phyloP scores from a whole-genome alignment of 2,888 invertebrate species.

The Leptopilina drosophilae region DNA sequence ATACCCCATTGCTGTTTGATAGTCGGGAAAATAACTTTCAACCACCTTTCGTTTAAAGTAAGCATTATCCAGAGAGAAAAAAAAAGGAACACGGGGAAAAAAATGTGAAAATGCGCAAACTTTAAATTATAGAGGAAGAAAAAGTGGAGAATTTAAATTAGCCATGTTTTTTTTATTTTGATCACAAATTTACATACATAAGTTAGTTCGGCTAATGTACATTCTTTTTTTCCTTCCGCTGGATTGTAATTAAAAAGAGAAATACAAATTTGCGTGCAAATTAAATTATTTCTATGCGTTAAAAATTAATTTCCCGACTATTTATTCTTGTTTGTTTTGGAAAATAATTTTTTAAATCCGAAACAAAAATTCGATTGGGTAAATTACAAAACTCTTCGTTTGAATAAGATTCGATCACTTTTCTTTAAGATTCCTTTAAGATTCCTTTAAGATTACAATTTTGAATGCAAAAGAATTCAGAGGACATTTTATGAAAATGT shows the following conservation, averaged over 20 bases:
- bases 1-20: constrained; percentile 14
- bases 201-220: neutral
- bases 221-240: neutral
- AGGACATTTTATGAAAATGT: no score
- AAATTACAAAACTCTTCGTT: no score
- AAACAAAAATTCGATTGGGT: no score
- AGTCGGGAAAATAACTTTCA: constrained; percentile 25
- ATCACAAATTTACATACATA: constrained; percentile 4
- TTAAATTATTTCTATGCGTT: no score
- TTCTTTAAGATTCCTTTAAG: no score
- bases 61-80: neutral
- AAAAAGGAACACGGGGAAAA: neutral
- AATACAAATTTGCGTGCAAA: neutral
- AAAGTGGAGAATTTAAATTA: neutral
- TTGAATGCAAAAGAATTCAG: no score
- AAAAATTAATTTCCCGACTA: no score
- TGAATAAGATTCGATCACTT: no score
- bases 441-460: no score
- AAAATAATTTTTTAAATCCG: no score
- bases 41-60: neutral
- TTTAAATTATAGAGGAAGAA: neutral
- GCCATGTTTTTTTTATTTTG: neutral
- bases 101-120: neutral
- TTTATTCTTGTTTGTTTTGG: no score
- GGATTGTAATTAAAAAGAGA: neutral